A percentile compares a stretch with the other conserved stretches of the same genome.
These are phyloP conservation scores for Eretmochelys imbricata DNA, from an alignment of 2,113 vertebrate genomes.

Conservation along the genomic window DNA sequence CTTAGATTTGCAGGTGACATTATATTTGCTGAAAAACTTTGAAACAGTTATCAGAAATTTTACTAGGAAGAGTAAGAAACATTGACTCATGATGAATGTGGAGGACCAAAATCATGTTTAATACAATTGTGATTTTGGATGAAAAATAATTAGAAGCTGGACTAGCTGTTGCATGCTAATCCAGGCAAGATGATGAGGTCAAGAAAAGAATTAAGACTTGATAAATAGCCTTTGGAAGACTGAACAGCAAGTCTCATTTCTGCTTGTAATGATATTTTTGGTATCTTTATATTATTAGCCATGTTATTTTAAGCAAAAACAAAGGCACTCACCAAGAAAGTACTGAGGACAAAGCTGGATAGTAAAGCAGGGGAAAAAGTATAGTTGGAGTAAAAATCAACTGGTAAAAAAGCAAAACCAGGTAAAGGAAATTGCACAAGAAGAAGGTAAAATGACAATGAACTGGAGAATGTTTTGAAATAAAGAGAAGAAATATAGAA, in stretches of 20 bases:
- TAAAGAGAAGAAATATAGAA: background rate
- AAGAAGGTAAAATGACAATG: background rate
- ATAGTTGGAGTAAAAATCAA: background rate
- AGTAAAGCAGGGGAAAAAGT: background rate
- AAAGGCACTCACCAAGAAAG: background rate
- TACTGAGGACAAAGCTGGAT: background rate
- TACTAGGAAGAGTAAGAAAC: background rate
- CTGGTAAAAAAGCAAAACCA: constrained; percentile 16
- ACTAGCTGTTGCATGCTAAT: background rate
- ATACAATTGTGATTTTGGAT: accelerated
- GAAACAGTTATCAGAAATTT: background rate
- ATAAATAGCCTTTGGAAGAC: background rate
- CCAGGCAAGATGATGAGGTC: background rate
- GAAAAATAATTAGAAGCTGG: background rate
- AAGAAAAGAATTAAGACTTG: background rate
- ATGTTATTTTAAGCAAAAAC: background rate
- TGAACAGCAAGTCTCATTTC: background rate
- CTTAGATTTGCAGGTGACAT: constrained; percentile 5
- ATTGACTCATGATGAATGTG: background rate
- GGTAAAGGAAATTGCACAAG: background rate
- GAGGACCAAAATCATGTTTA: background rate
- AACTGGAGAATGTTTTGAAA: background rate
- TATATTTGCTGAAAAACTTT: constrained; percentile 18
- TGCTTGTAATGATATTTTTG: background rate
- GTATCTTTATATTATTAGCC: background rate